Base-by-base conservation (phyloP, 35 echinoderm and acorn worm genomes). In the Diadema setosum region DNA sequence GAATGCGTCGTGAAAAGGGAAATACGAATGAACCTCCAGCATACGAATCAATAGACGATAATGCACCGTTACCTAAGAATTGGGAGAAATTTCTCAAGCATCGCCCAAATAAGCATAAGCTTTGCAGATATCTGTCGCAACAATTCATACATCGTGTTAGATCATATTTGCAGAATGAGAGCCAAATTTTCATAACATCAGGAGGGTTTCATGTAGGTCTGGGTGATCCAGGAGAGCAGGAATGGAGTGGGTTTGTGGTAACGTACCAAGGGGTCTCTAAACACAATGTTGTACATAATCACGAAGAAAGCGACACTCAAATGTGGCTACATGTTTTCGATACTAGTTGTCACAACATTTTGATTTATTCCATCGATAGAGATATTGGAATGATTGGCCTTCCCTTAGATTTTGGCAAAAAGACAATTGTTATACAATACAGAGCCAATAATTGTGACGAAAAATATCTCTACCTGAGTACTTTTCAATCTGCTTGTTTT, bases 291-390 rank as follows among this genome's bases (percentile, higher is more conserved):
- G 21, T 59, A 24, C 74, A 89, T 82, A 92, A 92, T 39, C 90
- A 86, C 70, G 87, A 89, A 65, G 87, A 89, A n/a, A 58, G 39
- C 32, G 76, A 89, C 26, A 82, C 87, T 1, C 87, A 89, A 42
- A 89, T 89, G 9, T 89, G 87, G 74, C 39, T 89, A 17, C 87
- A 89, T 82, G 87, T 82, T 20, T 25, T 39, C 31, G 75, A 82
- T 31, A 64, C 74, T 15, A 8, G n/a, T 29, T 89, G 87, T 82
- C 23, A 46, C 52, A 82, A 60, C 46, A 58, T 89, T 63, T 78
- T 49, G 6, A 65, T 89, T 45, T 89, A 89, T 63, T 93, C 91
- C 0, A 75, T 89, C 36, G 75, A 89, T 46, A 45, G 87, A 24
- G 87, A 89, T 42, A 67, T 89, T 45, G 87, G 49, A 11, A 82